These are phyloP conservation scores for Microctonus brassicae DNA, from an alignment of 2,888 invertebrate genomes.

Conservation along the genomic window DNA sequence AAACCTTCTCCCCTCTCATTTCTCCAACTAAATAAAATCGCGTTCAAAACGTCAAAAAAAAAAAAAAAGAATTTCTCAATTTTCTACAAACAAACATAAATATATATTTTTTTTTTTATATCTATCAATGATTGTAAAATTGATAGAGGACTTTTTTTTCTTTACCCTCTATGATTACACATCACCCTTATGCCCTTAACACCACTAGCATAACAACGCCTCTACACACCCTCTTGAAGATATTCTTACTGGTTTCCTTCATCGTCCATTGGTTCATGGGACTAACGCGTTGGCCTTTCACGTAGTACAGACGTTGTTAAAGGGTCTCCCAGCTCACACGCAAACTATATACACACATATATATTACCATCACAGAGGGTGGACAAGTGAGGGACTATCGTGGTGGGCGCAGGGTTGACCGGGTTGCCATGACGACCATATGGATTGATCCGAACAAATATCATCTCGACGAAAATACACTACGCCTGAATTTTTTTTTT, in stretches of 20 bases:
- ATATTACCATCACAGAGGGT: constrained; percentile 50
- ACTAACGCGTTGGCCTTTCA: not conserved
- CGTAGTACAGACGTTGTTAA: not conserved
- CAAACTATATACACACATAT: constrained; percentile 4
- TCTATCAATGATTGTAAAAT: no score
- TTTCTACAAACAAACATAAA: no score
- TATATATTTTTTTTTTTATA: no score
- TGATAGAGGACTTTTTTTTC: not conserved
- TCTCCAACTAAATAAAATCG: no score
- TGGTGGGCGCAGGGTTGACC: constrained; percentile 52
- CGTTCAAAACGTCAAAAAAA: no score
- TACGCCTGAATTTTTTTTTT: constrained; percentile 59
- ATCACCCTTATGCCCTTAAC: not conserved
- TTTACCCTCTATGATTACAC: not conserved
- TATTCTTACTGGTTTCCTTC: not conserved
- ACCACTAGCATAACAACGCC: not conserved
- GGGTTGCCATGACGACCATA: constrained; percentile 68
- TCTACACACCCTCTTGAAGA: not conserved
- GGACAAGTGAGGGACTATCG: constrained; percentile 56
- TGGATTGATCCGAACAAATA: constrained; percentile 70
- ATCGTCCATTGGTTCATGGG: constrained; percentile 5
- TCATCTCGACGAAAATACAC: constrained; percentile 66
- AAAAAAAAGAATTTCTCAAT: no score
- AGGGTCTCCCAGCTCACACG: not conserved
- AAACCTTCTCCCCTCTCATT: no score